phyloP scores from a whole-genome alignment of 2,113 vertebrate genomes.

The Origma solitaria region DNA sequence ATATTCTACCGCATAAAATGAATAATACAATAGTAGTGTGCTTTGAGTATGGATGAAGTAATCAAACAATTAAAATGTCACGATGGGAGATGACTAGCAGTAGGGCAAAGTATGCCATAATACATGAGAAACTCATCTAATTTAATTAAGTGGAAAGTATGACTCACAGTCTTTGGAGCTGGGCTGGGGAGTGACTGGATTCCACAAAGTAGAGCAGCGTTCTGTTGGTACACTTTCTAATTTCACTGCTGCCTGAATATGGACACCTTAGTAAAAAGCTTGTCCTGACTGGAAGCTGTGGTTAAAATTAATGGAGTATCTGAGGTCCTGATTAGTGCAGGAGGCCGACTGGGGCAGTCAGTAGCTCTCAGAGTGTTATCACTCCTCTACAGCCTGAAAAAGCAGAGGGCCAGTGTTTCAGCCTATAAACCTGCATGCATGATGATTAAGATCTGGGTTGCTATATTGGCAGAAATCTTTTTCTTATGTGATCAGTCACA shows the following conservation, averaged over 20 bases:
- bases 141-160: neutral
- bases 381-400: neutral
- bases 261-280: neutral
- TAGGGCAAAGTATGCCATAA: neutral
- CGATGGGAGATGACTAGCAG: neutral
- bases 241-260: neutral
- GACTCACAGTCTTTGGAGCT: neutral
- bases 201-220: neutral
- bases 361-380: neutral
- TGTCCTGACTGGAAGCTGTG: neutral
- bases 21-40: neutral
- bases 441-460: neutral
- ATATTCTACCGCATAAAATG: neutral
- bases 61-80: neutral
- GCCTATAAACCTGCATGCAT: rapidly evolving
- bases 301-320: neutral
- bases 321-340: neutral
- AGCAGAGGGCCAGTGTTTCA: neutral
- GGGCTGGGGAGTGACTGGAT: neutral
- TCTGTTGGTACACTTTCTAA: neutral
- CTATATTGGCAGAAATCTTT: neutral
- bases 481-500: neutral
- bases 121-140: neutral
- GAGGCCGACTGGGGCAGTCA: neutral
- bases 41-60: neutral